Percentiles rank a stretch among this genome's conserved stretches.
phyloP scores from a whole-genome alignment of 2,797 vertebrate genomes.

The Emys orbicularis region DNA sequence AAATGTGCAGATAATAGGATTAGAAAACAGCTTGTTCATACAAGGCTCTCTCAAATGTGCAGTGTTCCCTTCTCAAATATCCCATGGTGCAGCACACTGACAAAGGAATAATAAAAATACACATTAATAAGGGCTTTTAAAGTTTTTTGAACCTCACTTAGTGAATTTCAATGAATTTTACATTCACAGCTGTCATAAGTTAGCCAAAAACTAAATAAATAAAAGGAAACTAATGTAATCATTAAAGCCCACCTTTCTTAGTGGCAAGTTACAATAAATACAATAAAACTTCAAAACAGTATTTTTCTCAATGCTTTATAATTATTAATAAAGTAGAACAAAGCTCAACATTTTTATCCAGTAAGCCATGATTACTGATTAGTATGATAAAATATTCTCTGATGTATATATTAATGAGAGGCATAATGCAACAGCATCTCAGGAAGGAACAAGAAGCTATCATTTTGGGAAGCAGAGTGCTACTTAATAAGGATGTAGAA shows the following conservation, averaged over 20 bases:
- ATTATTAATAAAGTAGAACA: conserved; percentile 26
- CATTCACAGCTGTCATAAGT: conserved; percentile 14
- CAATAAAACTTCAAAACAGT: conserved; percentile 30
- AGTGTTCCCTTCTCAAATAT: conserved; percentile 44
- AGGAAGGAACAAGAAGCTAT: conserved; percentile 26
- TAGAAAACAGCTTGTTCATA: conserved; percentile 54
- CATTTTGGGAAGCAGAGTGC: background rate
- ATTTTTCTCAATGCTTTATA: conserved; percentile 25
- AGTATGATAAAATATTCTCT: background rate
- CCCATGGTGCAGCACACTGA: background rate
- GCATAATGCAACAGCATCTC: conserved; percentile 3
- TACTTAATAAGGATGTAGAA: conserved; percentile 28
- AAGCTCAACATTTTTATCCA: conserved; percentile 32
- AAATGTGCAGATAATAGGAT: conserved; percentile 47
- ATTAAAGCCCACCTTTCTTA: conserved; percentile 8
- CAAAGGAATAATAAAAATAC: conserved; percentile 24
- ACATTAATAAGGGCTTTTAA: background rate
- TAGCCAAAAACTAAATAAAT: conserved; percentile 4
- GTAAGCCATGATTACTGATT: background rate
- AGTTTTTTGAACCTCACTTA: background rate
- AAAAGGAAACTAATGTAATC: conserved; percentile 20
- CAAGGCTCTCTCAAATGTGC: conserved; percentile 18
- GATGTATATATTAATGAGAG: background rate
- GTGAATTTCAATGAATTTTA: conserved; percentile 9
- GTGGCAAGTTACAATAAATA: conserved; percentile 18